Evolutionary conservation across 2,113 vertebrate species (phyloP).

Genomic region (Gymnocephalus cernua): DNA sequence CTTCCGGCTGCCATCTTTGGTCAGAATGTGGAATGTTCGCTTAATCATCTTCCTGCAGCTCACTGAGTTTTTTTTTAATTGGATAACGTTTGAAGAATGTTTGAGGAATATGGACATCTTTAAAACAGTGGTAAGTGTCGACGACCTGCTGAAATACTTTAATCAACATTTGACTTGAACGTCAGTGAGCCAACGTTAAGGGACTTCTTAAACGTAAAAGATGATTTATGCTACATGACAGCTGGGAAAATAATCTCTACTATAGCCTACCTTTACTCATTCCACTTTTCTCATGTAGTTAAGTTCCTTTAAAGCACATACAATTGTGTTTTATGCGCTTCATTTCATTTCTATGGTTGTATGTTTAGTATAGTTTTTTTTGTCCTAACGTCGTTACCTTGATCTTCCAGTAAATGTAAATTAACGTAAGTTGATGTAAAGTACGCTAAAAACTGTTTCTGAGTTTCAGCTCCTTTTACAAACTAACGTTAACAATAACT

Average conservation of each 20-base stretch:
- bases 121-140: not conserved
- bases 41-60: not conserved
- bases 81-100: not conserved
- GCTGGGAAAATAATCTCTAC: not conserved
- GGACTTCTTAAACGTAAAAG: not conserved
- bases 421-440: not conserved
- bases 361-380: no score
- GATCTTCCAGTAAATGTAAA: not conserved
- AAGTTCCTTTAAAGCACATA: not conserved
- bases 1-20: not conserved
- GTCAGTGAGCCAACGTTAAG: not conserved
- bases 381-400: not conserved
- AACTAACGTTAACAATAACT: not conserved
- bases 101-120: not conserved
- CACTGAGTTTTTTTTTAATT: not conserved
- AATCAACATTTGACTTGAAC: not conserved
- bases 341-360: no score
- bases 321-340: not conserved
- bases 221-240: not conserved
- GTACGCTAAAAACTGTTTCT: not conserved
- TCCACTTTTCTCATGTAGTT: not conserved
- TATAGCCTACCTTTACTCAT: not conserved
- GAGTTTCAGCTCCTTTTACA: not conserved
- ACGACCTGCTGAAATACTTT: not conserved
- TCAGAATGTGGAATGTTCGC: not conserved